Percentiles rank a stretch among this genome's conserved stretches.
Conservation (phyloP, 2,113 vertebrate genomes). For the Phalacrocorax pelagicus region DNA sequence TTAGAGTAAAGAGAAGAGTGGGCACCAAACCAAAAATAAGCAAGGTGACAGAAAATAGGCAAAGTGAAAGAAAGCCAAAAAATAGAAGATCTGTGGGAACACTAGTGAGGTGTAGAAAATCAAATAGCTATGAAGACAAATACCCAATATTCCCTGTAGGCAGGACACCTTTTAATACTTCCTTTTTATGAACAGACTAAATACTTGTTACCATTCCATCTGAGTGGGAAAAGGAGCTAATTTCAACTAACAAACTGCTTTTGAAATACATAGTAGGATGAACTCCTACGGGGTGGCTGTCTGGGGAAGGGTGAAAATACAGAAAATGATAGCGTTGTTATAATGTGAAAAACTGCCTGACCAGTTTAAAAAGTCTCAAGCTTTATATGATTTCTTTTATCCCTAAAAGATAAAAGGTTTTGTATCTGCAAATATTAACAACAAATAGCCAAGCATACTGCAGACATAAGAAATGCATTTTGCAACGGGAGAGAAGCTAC, state of each 20-base stretch:
- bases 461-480: not conserved
- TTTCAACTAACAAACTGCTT: not conserved
- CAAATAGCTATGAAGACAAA: not conserved
- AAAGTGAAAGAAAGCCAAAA: not conserved
- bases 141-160: not conserved
- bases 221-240: not conserved
- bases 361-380: not conserved
- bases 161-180: not conserved
- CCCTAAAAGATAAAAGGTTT: not conserved
- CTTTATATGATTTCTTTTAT: not conserved
- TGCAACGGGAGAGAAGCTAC: not conserved
- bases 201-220: not conserved
- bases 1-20: not conserved
- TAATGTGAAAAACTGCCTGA: not conserved
- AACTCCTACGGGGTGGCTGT: not conserved
- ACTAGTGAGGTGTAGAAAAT: not conserved
- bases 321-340: not conserved
- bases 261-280: not conserved
- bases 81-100: not conserved
- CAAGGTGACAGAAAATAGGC: not conserved
- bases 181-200: not conserved
- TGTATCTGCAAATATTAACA: not conserved
- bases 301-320: not conserved
- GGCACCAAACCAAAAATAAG: not conserved
- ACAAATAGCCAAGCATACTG: not conserved